These are phyloP conservation scores for Crax fasciolata DNA, from an alignment of 2,797 vertebrate genomes.

Conservation along the genomic window DNA sequence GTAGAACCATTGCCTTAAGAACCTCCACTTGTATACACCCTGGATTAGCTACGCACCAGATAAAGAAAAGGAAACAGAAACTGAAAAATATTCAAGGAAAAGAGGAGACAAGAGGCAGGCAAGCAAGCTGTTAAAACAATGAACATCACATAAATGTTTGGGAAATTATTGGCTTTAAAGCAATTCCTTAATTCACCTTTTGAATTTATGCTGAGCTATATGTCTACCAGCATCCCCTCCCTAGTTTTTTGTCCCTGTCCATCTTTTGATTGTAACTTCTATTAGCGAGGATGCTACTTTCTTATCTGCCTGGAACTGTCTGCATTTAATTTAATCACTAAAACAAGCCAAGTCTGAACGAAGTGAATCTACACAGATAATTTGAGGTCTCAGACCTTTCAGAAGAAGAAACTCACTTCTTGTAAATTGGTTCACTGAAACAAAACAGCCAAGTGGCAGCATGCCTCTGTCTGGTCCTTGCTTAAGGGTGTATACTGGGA, in stretches of 20 bases:
- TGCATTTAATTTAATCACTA: slow-evolving; percentile 26
- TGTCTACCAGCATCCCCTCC: not conserved
- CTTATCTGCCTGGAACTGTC: not conserved
- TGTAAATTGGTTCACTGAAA: not conserved
- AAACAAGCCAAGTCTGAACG: not conserved
- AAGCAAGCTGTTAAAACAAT: not conserved
- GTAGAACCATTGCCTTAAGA: slow-evolving; percentile 5
- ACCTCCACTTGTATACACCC: not conserved
- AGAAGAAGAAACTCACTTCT: not conserved
- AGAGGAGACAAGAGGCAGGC: not conserved
- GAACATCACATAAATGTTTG: not conserved
- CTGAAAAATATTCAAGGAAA: not conserved
- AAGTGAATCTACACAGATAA: slow-evolving; percentile 10
- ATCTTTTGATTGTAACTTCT: not conserved
- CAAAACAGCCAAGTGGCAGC: not conserved
- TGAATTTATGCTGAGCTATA: not conserved
- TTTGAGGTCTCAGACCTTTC: not conserved
- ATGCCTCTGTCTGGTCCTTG: not conserved
- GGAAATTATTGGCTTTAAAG: not conserved
- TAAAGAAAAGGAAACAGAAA: slow-evolving; percentile 31
- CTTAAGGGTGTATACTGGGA: not conserved
- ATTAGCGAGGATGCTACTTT: not conserved
- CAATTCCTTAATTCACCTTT: not conserved
- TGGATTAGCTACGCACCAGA: not conserved
- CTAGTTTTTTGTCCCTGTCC: not conserved